Evolutionary conservation across 2,113 vertebrate species (phyloP).

Genomic region (Aegithalos caudatus): DNA sequence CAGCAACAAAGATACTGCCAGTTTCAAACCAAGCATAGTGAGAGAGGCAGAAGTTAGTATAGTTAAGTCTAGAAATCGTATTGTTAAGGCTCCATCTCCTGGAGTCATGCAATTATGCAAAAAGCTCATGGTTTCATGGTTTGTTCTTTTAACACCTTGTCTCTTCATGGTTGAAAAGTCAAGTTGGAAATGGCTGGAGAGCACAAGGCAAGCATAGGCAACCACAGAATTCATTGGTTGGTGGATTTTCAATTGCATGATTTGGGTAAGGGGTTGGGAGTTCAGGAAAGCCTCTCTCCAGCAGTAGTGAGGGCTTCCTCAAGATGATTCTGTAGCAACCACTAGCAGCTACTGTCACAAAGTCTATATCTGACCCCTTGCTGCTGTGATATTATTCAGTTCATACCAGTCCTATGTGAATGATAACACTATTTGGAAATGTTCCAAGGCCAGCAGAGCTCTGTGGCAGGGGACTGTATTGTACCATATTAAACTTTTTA

Average conservation of each 20-base stretch:
- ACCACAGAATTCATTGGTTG: rapidly evolving
- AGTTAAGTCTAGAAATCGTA: background rate
- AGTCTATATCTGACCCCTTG: background rate
- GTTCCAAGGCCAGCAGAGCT: background rate
- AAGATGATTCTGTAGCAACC: background rate
- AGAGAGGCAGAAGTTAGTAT: background rate
- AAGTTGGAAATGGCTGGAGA: background rate
- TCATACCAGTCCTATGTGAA: background rate
- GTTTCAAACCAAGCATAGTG: background rate
- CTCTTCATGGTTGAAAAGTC: background rate
- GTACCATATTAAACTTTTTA: background rate
- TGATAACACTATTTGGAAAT: background rate
- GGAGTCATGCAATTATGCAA: constrained; percentile 7
- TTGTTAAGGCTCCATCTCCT: constrained; percentile 24
- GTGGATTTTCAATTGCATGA: background rate
- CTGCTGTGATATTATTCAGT: background rate
- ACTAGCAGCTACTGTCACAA: background rate
- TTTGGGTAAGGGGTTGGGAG: background rate
- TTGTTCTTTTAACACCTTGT: background rate
- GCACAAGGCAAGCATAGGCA: background rate
- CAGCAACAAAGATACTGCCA: background rate
- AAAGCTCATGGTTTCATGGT: background rate
- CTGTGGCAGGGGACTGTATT: too few species aligned
- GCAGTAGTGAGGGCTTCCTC: background rate
- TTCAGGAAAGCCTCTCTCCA: background rate